Conservation (phyloP, 2,113 vertebrate genomes). For the Craseonycteris thonglongyai region DNA sequence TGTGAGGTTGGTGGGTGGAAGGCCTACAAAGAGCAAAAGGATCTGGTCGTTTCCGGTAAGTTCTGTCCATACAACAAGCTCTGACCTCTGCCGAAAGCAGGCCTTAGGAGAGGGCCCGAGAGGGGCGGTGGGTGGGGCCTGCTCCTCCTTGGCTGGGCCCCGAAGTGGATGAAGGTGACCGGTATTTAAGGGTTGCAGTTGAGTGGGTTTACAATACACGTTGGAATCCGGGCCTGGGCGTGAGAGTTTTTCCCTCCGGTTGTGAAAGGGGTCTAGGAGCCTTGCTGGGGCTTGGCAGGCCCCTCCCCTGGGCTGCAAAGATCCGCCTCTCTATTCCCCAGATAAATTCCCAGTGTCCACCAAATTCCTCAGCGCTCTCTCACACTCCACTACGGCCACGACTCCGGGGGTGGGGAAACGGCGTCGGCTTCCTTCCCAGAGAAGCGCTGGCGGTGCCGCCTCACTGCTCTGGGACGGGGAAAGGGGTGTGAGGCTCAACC, state of each 20-base stretch:
- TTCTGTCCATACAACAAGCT: background rate
- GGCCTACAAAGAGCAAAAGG: background rate
- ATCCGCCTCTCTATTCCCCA: slow-evolving; percentile 82
- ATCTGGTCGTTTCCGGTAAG: background rate
- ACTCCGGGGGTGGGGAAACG: slow-evolving; percentile 50
- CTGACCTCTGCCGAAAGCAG: slow-evolving; percentile 35
- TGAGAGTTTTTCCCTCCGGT: slow-evolving; percentile 57
- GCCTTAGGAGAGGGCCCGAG: slow-evolving; percentile 14
- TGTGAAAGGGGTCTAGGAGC: slow-evolving; percentile 72
- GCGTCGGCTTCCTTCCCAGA: background rate
- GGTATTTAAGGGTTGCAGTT: background rate
- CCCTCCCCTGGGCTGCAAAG: slow-evolving; percentile 80
- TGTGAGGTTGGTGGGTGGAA: background rate
- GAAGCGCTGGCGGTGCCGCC: background rate
- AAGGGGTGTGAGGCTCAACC: background rate
- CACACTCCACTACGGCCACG: slow-evolving; percentile 63
- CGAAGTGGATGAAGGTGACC: background rate
- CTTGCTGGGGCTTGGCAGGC: slow-evolving; percentile 69
- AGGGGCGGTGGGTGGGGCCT: slow-evolving; percentile 8
- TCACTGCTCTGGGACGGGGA: background rate
- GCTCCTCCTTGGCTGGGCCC: background rate
- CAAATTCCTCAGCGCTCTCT: slow-evolving; percentile 81
- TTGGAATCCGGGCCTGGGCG: background rate
- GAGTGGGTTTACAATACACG: slow-evolving; percentile 49
- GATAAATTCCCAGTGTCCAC: slow-evolving; percentile 87